Conservation (phyloP, 2,888 invertebrate genomes). For the Heliconius erato region DNA sequence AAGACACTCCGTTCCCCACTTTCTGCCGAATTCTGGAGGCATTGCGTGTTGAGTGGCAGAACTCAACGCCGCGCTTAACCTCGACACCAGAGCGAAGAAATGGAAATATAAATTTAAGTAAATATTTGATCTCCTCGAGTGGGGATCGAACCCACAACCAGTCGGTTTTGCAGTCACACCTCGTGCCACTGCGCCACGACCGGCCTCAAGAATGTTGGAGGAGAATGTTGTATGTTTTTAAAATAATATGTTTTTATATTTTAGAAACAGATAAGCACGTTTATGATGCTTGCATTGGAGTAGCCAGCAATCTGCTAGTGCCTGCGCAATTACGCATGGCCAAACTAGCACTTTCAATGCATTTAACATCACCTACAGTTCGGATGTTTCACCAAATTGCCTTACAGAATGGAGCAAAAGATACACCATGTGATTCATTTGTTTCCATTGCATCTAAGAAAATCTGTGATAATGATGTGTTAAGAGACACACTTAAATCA, state of each 20-base stretch:
- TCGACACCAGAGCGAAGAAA: too few species aligned
- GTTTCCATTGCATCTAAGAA: conserved; percentile 90
- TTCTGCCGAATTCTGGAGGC: too few species aligned
- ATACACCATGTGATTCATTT: conserved; percentile 86
- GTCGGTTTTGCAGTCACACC: too few species aligned
- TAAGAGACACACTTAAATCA: conserved; percentile 86
- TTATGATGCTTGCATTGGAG: conserved; percentile 91
- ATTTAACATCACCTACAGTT: conserved; percentile 96
- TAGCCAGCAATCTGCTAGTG: conserved; percentile 90
- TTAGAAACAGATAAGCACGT: conserved; percentile 91
- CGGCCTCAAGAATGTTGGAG: too few species aligned
- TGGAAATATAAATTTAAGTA: too few species aligned
- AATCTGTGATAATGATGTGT: conserved; percentile 89
- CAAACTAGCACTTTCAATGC: conserved; percentile 95
- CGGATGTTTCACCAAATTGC: conserved; percentile 97
- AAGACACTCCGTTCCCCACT: too few species aligned
- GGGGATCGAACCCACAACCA: too few species aligned
- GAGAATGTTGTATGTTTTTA: background rate
- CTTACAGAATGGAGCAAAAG: conserved; percentile 86
- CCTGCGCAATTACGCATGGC: conserved; percentile 93
- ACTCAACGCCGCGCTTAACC: too few species aligned
- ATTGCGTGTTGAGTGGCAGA: too few species aligned
- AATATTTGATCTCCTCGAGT: too few species aligned
- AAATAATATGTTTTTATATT: conserved; percentile 50
- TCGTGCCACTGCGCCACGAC: too few species aligned